phyloP scores from a whole-genome alignment of 2,888 invertebrate species.

The Metalampra italica region DNA sequence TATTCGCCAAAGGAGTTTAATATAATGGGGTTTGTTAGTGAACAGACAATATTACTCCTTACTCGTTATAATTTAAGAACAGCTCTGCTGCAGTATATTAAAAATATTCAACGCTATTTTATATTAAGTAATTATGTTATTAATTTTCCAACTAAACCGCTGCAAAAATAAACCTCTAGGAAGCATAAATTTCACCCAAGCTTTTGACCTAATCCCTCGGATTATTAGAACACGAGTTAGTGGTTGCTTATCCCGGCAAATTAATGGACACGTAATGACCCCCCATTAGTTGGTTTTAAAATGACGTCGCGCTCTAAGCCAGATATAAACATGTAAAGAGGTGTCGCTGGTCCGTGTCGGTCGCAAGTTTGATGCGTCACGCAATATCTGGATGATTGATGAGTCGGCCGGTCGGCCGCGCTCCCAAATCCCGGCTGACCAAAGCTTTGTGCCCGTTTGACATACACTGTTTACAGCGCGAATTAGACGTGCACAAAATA shows the following conservation, averaged over 20 bases:
- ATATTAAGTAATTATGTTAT: no score
- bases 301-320: conserved; percentile 20
- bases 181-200: not conserved
- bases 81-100: no score
- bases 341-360: conserved; percentile 28
- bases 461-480: conserved; percentile 12
- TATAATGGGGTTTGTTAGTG: no score
- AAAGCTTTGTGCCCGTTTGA: conserved; percentile 15
- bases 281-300: conserved; percentile 16
- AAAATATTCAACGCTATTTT: no score
- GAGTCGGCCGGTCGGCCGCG: conserved; percentile 22
- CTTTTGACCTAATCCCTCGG: not conserved
- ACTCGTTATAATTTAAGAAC: no score
- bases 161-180: no score
- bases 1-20: no score
- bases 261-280: not conserved
- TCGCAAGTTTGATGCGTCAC: conserved; percentile 59
- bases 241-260: conserved; percentile 6
- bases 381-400: conserved; percentile 69
- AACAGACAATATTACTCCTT: no score
- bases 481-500: conserved; percentile 3
- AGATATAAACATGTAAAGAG: conserved; percentile 37
- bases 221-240: not conserved
- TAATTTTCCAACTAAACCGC: no score
- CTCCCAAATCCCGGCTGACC: conserved; percentile 26